phyloP scores from a whole-genome alignment of 92 coral and sea anemone genomes.

The Porites divaricata region DNA sequence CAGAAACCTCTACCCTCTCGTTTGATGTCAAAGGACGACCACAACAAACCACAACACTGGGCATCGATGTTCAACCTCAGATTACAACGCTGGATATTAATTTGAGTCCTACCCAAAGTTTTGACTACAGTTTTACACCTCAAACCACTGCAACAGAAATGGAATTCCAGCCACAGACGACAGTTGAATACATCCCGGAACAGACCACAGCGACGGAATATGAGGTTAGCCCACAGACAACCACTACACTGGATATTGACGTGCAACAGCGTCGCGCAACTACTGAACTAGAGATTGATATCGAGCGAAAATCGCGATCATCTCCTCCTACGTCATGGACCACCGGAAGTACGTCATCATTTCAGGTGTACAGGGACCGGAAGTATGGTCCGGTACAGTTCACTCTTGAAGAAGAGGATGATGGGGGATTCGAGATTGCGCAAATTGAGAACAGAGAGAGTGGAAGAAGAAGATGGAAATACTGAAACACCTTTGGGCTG shows the following conservation, averaged over 20 bases:
- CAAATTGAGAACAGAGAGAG: constrained; percentile 68
- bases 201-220: constrained; percentile 19
- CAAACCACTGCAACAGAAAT: constrained; percentile 16
- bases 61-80: constrained; percentile 66
- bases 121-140: constrained; percentile 32
- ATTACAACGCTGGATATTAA: constrained; percentile 66
- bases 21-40: constrained; percentile 69
- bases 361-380: constrained; percentile 61
- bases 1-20: constrained; percentile 70
- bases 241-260: constrained; percentile 70
- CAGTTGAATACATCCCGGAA: constrained; percentile 27
- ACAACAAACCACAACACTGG: constrained; percentile 78
- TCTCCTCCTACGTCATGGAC: constrained; percentile 17
- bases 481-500: constrained; percentile 27
- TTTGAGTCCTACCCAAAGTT: constrained; percentile 34
- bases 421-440: constrained; percentile 78
- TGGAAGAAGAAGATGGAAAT: constrained; percentile 76
- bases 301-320: constrained; percentile 23
- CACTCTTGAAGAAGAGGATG: constrained; percentile 80
- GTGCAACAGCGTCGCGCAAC: constrained; percentile 63
- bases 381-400: constrained; percentile 74
- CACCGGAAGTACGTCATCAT: constrained; percentile 40
- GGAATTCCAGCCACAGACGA: constrained; percentile 25
- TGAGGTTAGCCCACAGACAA: constrained; percentile 14
- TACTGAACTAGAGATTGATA: constrained; percentile 42